Conservation (phyloP, 2,797 vertebrate genomes). For the Cuniculus paca region DNA sequence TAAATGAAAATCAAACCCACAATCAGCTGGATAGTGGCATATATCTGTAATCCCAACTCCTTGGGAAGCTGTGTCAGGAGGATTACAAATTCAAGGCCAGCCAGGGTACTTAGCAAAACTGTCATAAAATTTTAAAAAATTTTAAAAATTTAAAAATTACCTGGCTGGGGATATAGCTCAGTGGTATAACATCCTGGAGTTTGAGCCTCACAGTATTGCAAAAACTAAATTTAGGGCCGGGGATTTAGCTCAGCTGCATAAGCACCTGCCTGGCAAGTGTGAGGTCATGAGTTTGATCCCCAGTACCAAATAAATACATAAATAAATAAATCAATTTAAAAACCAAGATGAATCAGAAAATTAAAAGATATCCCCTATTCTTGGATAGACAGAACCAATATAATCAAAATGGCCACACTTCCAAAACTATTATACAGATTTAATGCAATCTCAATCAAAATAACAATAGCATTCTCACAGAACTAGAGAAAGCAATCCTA, state of each 20-base stretch:
- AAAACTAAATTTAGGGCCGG: background rate
- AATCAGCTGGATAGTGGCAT: background rate
- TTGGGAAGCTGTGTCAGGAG: background rate
- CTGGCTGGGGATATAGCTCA: background rate
- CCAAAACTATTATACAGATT: background rate
- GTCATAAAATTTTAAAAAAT: background rate
- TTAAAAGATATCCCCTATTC: background rate
- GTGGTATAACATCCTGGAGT: background rate
- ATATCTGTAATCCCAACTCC: background rate
- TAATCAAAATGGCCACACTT: background rate
- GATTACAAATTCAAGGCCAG: background rate
- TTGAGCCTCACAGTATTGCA: background rate
- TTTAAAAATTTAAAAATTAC: too few species aligned
- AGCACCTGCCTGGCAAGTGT: too few species aligned
- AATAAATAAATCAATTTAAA: background rate
- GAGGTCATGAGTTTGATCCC: too few species aligned
- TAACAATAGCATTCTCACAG: background rate
- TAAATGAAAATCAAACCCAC: constrained; percentile 23
- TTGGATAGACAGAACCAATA: background rate
- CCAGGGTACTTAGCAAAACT: background rate
- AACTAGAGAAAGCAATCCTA: background rate
- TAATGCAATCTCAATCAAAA: background rate
- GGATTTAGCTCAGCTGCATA: too few species aligned
- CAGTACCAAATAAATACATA: too few species aligned
- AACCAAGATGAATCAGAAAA: background rate